Evolutionary conservation across 2,888 invertebrate species (phyloP).

Genomic region (Abscondita cerata): DNA sequence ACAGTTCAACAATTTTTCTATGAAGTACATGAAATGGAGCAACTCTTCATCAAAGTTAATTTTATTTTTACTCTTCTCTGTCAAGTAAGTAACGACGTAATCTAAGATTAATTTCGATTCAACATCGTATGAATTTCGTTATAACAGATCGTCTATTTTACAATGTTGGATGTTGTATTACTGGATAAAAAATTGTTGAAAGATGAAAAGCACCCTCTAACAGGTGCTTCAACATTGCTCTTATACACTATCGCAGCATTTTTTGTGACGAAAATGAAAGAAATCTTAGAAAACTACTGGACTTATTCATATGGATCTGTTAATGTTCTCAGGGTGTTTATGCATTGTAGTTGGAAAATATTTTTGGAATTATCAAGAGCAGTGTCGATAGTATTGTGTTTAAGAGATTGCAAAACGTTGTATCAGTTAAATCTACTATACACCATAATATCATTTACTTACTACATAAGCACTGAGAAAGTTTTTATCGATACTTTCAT

Average conservation of each 20-base stretch:
- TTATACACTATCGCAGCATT: conserved; percentile 56
- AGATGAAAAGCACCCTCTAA: conserved; percentile 43
- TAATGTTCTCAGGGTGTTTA: conserved; percentile 52
- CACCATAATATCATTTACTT: conserved; percentile 68
- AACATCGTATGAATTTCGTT: background rate
- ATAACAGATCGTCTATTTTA: background rate
- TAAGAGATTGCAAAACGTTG: conserved; percentile 75
- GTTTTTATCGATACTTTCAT: conserved; percentile 71
- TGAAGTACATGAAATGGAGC: conserved; percentile 53
- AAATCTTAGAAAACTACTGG: conserved; percentile 46
- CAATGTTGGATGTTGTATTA: conserved; percentile 46
- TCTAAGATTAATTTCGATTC: background rate
- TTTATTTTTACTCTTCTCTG: conserved; percentile 53
- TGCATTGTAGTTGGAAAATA: conserved; percentile 56
- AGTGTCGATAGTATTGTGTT: conserved; percentile 64
- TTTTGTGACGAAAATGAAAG: conserved; percentile 50
- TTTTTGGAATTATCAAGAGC: conserved; percentile 82
- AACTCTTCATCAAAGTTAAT: conserved; percentile 51
- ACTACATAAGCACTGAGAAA: conserved; percentile 75
- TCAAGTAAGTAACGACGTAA: conserved; percentile 47
- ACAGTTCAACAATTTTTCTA: conserved; percentile 3
- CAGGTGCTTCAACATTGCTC: conserved; percentile 53
- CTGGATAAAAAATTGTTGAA: conserved; percentile 35
- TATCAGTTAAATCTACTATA: conserved; percentile 72
- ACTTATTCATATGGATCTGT: conserved; percentile 32